These are phyloP conservation scores for Antitype chi DNA, from an alignment of 2,888 invertebrate genomes.

Conservation along the genomic window DNA sequence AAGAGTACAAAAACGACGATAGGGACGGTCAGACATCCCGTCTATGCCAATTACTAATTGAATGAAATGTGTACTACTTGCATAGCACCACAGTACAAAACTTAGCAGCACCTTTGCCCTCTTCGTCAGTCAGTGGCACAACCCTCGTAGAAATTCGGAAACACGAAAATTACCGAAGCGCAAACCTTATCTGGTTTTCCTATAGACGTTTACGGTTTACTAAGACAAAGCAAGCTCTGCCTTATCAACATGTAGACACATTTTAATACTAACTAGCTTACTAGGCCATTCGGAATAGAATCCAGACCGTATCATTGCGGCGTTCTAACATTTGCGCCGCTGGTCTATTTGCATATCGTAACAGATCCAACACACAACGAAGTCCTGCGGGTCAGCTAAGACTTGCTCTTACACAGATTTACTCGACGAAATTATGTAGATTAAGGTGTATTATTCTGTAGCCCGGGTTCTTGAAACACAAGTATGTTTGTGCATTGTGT, in stretches of 20 bases:
- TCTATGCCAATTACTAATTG: no score
- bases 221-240: conserved; percentile 5
- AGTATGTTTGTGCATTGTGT: background rate
- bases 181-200: background rate
- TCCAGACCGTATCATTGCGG: conserved; percentile 62
- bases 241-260: conserved; percentile 47
- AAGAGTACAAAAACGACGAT: no score
- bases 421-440: background rate
- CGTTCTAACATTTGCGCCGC: conserved; percentile 67
- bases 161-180: background rate
- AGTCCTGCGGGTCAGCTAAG: conserved; percentile 11
- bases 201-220: background rate
- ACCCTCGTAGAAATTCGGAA: background rate
- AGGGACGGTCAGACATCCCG: no score
- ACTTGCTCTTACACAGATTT: conserved; percentile 28
- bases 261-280: conserved; percentile 53
- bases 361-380: conserved; percentile 41
- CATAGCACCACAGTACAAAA: no score
- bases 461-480: background rate
- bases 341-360: conserved; percentile 69
- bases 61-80: no score
- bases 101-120: background rate
- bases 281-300: conserved; percentile 60
- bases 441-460: conserved; percentile 9
- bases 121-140: background rate